A percentile compares a stretch with the other conserved stretches of the same genome.
Evolutionary conservation across 2,888 invertebrate species (phyloP).

Genomic region (Sylvicola fuscatus): DNA sequence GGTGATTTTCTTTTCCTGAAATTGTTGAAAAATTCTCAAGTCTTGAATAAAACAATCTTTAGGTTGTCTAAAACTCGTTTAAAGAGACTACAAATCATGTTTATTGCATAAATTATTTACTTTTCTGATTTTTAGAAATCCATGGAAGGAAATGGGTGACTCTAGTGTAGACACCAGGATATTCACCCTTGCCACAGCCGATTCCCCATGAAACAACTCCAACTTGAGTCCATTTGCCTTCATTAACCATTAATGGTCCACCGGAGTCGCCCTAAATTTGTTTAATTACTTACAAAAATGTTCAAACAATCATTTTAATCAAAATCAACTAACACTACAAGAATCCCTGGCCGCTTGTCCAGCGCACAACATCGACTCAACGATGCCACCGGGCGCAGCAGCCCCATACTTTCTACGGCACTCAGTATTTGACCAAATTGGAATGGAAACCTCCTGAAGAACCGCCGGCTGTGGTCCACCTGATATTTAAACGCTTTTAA

Average conservation of each 20-base stretch:
- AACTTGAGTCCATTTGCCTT: slow-evolving; percentile 59
- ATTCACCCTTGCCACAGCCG: slow-evolving; percentile 72
- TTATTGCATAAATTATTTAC: slow-evolving; percentile 10
- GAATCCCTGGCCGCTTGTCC: slow-evolving; percentile 70
- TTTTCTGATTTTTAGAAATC: slow-evolving; percentile 68
- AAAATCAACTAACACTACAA: slow-evolving; percentile 40
- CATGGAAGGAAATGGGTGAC: slow-evolving; percentile 66
- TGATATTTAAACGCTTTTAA: neutral
- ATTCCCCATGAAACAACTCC: slow-evolving; percentile 86
- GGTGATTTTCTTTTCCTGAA: no score
- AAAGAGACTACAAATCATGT: no score
- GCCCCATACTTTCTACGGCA: slow-evolving; percentile 62
- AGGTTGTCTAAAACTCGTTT: no score
- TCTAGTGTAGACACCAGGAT: slow-evolving; percentile 77
- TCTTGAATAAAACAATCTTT: no score
- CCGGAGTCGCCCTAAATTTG: slow-evolving; percentile 63
- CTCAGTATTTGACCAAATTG: slow-evolving; percentile 60
- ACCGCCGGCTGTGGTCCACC: slow-evolving; percentile 56
- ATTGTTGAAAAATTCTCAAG: no score
- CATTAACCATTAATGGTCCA: slow-evolving; percentile 66
- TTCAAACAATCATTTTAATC: neutral
- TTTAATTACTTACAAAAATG: neutral
- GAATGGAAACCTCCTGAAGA: slow-evolving; percentile 65
- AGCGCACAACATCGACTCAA: slow-evolving; percentile 74
- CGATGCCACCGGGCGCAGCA: slow-evolving; percentile 73